Percentiles rank a stretch among this genome's conserved stretches.
Evolutionary conservation across 2,888 invertebrate genomes (phyloP).

Genomic region (Limnephilus auricula): DNA sequence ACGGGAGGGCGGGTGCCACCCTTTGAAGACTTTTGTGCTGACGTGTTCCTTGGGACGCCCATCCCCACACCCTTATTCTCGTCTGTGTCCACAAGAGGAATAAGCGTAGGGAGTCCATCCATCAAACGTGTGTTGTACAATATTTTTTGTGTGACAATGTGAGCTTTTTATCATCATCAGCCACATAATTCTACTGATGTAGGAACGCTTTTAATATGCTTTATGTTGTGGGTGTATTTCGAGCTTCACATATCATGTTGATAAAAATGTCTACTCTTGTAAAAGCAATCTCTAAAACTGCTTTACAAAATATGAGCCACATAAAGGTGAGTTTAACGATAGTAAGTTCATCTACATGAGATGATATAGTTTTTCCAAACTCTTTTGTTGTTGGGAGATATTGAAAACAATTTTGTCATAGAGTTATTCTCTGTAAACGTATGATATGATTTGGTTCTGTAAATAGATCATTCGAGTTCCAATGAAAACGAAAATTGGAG

Average conservation of each 20-base stretch:
- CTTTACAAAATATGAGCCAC: neutral
- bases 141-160: neutral
- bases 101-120: constrained; percentile 38
- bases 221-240: neutral
- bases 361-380: no score
- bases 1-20: constrained; percentile 33
- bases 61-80: constrained; percentile 5
- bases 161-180: neutral
- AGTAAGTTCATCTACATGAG: neutral
- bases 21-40: constrained; percentile 59
- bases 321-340: neutral
- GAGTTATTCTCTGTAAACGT: no score
- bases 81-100: neutral
- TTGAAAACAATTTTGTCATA: no score
- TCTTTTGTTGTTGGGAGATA: no score
- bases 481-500: no score
- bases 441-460: no score
- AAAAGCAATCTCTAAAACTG: neutral
- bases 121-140: neutral
- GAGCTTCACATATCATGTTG: neutral
- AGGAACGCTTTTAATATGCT: neutral
- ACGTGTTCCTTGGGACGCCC: constrained; percentile 61
- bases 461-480: no score
- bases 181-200: neutral
- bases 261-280: neutral